Percentiles rank a stretch among this genome's conserved stretches.
Conservation (phyloP, 2,797 vertebrate species). For the Psittacula echo region DNA sequence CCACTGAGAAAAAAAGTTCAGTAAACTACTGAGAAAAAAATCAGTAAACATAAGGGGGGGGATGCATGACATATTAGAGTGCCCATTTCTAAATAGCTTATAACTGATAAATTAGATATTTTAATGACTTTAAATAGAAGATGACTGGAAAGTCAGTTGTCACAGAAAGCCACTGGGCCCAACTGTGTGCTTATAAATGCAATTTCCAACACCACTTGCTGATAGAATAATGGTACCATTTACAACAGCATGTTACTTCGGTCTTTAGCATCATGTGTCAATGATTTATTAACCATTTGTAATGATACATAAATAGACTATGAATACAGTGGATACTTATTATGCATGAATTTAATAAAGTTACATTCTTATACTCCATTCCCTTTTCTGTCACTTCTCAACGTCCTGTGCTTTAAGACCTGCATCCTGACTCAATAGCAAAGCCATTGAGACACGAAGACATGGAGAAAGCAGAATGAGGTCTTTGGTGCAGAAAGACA, state of each 20-base stretch:
- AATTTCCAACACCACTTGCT: background rate
- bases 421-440: background rate
- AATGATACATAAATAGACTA: background rate
- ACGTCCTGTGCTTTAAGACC: background rate
- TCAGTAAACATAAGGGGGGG: background rate
- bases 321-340: background rate
- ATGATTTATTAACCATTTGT: conserved; percentile 11
- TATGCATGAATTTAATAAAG: background rate
- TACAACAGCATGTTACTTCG: background rate
- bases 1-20: background rate
- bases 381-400: background rate
- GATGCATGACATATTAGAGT: background rate
- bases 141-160: background rate
- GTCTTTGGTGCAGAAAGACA: background rate
- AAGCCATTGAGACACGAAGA: background rate
- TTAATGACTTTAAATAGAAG: background rate
- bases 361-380: background rate
- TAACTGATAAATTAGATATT: background rate
- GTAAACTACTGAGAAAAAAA: background rate
- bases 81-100: background rate
- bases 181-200: background rate
- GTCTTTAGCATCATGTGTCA: background rate
- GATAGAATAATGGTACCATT: background rate
- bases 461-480: background rate
- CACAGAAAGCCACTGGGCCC: background rate